Evolutionary conservation across 2,888 invertebrate genomes (phyloP).

Genomic region (Arenicola marina): DNA sequence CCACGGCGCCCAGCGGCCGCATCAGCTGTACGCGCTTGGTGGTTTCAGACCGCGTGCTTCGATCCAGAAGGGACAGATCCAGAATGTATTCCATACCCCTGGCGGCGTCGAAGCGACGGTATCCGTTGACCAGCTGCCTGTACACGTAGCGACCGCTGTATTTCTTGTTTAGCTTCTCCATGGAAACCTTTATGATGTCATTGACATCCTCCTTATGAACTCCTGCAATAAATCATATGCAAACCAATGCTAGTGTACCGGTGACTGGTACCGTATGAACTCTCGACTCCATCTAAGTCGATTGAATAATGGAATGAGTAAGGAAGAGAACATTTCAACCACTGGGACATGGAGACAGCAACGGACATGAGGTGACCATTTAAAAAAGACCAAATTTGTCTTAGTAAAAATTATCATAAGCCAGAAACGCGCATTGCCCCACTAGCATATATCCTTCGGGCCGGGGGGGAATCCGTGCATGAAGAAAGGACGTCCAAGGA

Average conservation of each 20-base stretch:
- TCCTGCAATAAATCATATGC: constrained; percentile 57
- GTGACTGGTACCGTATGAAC: too few relatives aligned
- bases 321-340: too few relatives aligned
- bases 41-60: constrained; percentile 28
- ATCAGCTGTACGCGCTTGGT: constrained; percentile 74
- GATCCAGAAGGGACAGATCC: constrained; percentile 64
- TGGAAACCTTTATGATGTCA: constrained; percentile 67
- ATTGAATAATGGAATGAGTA: too few relatives aligned
- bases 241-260: not conserved
- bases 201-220: constrained; percentile 67
- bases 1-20: constrained; percentile 83
- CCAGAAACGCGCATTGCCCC: too few relatives aligned
- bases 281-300: too few relatives aligned
- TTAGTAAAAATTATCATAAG: too few relatives aligned
- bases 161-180: constrained; percentile 44
- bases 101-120: constrained; percentile 78
- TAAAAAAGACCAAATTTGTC: too few relatives aligned
- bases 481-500: too few relatives aligned
- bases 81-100: constrained; percentile 84
- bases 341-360: too few relatives aligned
- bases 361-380: too few relatives aligned
- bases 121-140: constrained; percentile 69
- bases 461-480: too few relatives aligned
- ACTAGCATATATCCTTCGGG: too few relatives aligned
- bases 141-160: constrained; percentile 56